Conservation (phyloP, 2,888 invertebrate species). For the Drosophila sordidula region DNA sequence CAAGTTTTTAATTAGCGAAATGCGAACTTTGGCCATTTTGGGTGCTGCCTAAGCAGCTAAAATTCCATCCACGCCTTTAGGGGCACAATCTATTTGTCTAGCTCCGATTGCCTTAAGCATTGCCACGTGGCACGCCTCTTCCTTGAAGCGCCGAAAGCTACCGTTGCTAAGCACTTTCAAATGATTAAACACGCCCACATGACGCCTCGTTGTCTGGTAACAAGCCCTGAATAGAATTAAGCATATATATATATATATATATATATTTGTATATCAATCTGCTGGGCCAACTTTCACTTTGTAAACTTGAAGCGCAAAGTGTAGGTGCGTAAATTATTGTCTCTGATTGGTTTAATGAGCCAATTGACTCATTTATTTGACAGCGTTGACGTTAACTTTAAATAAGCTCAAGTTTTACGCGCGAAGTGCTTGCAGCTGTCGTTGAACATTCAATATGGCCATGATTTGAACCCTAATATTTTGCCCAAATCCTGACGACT, state of each 20-base stretch:
- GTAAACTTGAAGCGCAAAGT: slow-evolving; percentile 49
- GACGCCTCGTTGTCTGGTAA: slow-evolving; percentile 41
- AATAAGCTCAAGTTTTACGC: slow-evolving; percentile 44
- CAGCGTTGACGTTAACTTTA: slow-evolving; percentile 50
- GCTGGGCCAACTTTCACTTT: slow-evolving; percentile 34
- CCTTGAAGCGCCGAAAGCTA: slow-evolving; percentile 22
- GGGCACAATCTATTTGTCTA: slow-evolving; percentile 22
- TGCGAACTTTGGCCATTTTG: slow-evolving; percentile 31
- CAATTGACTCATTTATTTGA: slow-evolving; percentile 40
- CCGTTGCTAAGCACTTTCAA: slow-evolving; percentile 62
- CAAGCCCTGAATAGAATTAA: slow-evolving; percentile 17
- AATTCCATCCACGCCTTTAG: slow-evolving; percentile 29
- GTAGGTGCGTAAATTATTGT: slow-evolving; percentile 64
- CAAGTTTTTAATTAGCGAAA: slow-evolving; percentile 55
- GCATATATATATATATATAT: not conserved
- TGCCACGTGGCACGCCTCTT: slow-evolving; percentile 23
- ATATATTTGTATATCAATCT: not conserved
- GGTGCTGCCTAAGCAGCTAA: slow-evolving; percentile 17
- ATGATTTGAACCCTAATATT: slow-evolving; percentile 15
- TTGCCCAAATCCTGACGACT: slow-evolving; percentile 34
- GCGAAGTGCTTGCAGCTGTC: slow-evolving; percentile 28
- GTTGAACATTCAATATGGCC: slow-evolving; percentile 9
- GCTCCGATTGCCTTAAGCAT: slow-evolving; percentile 29
- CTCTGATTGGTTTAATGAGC: slow-evolving; percentile 72
- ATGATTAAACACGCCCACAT: slow-evolving; percentile 64